Base-by-base conservation (phyloP, 2,888 invertebrate species). In the Thereva unica region DNA sequence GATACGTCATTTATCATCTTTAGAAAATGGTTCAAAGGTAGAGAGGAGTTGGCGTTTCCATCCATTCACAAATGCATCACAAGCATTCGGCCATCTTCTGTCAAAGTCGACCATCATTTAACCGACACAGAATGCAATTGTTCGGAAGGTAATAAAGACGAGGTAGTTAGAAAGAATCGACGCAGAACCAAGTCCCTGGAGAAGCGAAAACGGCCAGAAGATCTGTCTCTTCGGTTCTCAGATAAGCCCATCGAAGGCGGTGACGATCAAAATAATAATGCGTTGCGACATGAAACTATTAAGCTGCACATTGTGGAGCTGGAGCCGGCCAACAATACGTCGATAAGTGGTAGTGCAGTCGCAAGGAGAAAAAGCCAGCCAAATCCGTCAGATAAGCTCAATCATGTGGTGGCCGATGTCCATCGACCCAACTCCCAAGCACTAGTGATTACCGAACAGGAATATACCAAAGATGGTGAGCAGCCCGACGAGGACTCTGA, bases 1-100 rank as follows among this genome's bases (percentile, higher is more conserved):
- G 71, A 71, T 52, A 71, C 71, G 34, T 66, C 68, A 10, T 71
- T 67, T 59, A 68, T 71, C 44, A 70, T 71, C 35, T 69, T 66
- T 50, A 68, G 68, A 56, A 71, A 71, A 71, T 71, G 71, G 71
- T 34, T 67, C 38, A 69, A 66, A 56, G 67, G 63, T n/a, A 56
- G 67, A 40, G 71, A 68, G 35, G 68, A 70, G 53, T 54, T 69
- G 42, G 68, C 71, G 54, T 71, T 70, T 64, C 70, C 71, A 42
- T 44, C 55, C 37, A 45, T 71, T 1, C 57, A 67, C 9, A 56
- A 57, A 64, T 68, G 47, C 42, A 61, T 44, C 1, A 44, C 63
- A 38, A 57, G 55, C 5, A 41, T 45, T 6, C 35, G 12, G 4
- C 41, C 56, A n/a, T 7, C 23, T 3, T 34, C 9, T 5, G 35